Evolutionary conservation across 2,888 invertebrate species (phyloP).

Genomic region (Hirudinaria manillensis): DNA sequence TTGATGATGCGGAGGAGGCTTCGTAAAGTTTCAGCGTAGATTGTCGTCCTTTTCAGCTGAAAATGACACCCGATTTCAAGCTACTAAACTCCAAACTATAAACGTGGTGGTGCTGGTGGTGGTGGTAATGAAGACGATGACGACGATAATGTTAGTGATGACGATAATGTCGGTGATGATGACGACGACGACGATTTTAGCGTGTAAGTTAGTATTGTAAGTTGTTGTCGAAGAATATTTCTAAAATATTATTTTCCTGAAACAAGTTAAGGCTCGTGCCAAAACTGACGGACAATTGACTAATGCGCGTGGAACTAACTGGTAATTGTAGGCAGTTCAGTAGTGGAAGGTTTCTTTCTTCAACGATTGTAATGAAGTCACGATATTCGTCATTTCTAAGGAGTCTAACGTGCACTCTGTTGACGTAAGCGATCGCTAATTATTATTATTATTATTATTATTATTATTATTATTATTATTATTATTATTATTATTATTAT

Average conservation of each 20-base stretch:
- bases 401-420: background rate
- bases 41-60: background rate
- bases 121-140: too few species aligned
- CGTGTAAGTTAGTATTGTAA: too few species aligned
- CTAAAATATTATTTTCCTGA: too few species aligned
- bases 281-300: background rate
- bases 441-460: background rate
- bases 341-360: background rate
- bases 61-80: background rate
- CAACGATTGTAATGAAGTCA: conserved; percentile 10
- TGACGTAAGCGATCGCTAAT: too few species aligned
- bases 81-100: background rate
- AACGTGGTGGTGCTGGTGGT: too few species aligned
- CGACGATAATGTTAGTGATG: background rate
- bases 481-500: too few species aligned
- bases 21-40: conserved; percentile 2
- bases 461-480: too few species aligned
- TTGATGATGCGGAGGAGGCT: too few species aligned
- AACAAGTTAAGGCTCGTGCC: background rate
- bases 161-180: background rate
- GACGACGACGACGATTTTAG: too few species aligned
- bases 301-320: too few species aligned
- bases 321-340: background rate
- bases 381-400: conserved; percentile 1
- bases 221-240: too few species aligned